A percentile compares a stretch with the other conserved stretches of the same genome.
Evolutionary conservation across 2,888 invertebrate species (phyloP).

Genomic region (Ceraclea dissimilis): DNA sequence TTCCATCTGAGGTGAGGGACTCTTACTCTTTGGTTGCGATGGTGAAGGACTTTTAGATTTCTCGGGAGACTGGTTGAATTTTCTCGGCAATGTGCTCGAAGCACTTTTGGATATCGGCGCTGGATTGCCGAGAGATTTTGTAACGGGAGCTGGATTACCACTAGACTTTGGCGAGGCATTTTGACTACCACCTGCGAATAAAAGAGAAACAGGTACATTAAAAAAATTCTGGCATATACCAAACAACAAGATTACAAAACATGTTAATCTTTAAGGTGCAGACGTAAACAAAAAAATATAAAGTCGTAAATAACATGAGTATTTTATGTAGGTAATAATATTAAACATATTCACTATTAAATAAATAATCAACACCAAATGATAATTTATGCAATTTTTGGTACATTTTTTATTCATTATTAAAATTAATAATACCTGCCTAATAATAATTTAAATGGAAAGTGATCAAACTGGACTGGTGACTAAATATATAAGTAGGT

Average conservation of each 20-base stretch:
- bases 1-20: slow-evolving; percentile 4
- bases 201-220: not conserved
- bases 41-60: slow-evolving; percentile 40
- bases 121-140: not conserved
- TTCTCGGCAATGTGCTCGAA: slow-evolving; percentile 10
- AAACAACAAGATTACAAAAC: no score
- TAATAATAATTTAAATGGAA: not conserved
- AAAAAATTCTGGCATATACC: no score
- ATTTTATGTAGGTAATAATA: no score
- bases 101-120: not conserved
- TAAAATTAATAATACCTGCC: not conserved
- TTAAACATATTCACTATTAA: no score
- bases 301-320: no score
- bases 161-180: not conserved
- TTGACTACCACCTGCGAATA: slow-evolving; percentile 5
- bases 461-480: not conserved
- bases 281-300: no score
- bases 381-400: no score
- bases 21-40: slow-evolving; percentile 11
- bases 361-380: no score
- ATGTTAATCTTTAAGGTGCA: no score
- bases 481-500: not conserved
- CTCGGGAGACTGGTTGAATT: slow-evolving; percentile 27
- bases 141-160: not conserved
- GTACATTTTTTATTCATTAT: no score